Evolutionary conservation across 2,888 invertebrate species (phyloP), one percentile per base, ranked within the genome.

Genomic region (Netelia fuscicornis): DNA sequence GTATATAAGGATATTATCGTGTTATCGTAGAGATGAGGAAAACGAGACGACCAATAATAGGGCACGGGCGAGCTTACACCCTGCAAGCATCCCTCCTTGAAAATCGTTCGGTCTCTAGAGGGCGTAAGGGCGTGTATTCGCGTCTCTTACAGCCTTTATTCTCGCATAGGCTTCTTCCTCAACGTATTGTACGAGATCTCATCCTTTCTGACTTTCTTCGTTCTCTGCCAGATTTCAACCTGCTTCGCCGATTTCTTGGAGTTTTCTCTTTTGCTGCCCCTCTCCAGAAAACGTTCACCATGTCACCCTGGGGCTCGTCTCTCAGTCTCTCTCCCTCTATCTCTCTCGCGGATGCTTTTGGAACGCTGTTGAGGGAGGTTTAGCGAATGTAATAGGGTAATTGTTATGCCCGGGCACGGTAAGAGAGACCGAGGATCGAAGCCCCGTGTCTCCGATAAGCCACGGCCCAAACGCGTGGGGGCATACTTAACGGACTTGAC

Each of bases 371-470:
- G 54, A 76, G 42, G 68, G 58, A 52, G 84, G 82, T 77, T 83
- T 70, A 79, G 81, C 82, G 83, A 87, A 89, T 88, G 88, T 93
- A 93, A 93, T 93, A 91, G 90, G 93, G 93, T 93, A 93, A 93
- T 93, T 93, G 92, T 93, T 93, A 93, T 93, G 93, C 93, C 87
- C 86, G 85, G 89, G 90, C 93, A 93, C 93, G 93, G 89, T 90
- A 84, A 82, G 72, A 75, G 85, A 92, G 90, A 90, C 89, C 84
- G 90, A 91, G 92, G 93, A 93, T 93, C 93, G 91, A 91, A 91
- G 91, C 89, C 90, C 91, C 90, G 91, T 92, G 92, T 91, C 91
- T 89, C 90, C 90, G 93, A 93, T 93, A 93, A 93, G 93, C 93
- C 93, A 93, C 93, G 93, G 88, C 86, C 88, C 87, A 13, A 48